Base-by-base conservation (phyloP, 92 coral and sea anemone species). In the Phymanthus crucifer region DNA sequence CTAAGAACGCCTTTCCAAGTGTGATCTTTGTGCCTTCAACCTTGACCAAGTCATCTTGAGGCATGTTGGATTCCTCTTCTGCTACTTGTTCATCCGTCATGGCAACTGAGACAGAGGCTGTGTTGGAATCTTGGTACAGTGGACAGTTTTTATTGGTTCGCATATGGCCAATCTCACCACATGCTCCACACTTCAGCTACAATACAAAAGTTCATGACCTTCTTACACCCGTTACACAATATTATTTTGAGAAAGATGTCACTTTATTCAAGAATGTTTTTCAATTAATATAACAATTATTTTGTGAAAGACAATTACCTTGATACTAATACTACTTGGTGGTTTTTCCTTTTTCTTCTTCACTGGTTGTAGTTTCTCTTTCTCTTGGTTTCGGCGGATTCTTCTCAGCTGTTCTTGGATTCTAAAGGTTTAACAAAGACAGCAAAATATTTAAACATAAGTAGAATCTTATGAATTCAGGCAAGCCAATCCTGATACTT, bases 131-230 rank as follows among this genome's bases (percentile, higher is more conserved):
- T 80, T 96, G 99, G 89, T 96, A 96, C 83, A 87, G 70, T 1
- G 99, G 99, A 69, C 99, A 96, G 88, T 93, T 96, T 85, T 96
- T 96, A 87, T 96, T 96, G 11, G 99, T 96, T 68, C 99, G 83
- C 99, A 96, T 96, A 86, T 96, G 99, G 32, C 99, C 99, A 48
- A 96, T 90, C n/a, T 91, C 91, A 18, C 99, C 99, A 79, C 99
- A 96, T 5, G 99, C 99, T 6, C 99, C 99, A 76, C 99, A 96
- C 72, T 96, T 96, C 34, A 96, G 88, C 99, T 96, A 79, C 32
- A 33, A 38, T 19, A 11, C 1, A 40, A 61, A 54, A 54, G 23
- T 23, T 54, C 64, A 54, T 23, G 31, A 54, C n/a, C 23, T 54
- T 21, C 1, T 54, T 54, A 43, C n/a, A n/a, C n/a, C n/a, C n/a